Evolutionary conservation across 2,113 vertebrate genomes (phyloP).

Genomic region (Helogale parvula): DNA sequence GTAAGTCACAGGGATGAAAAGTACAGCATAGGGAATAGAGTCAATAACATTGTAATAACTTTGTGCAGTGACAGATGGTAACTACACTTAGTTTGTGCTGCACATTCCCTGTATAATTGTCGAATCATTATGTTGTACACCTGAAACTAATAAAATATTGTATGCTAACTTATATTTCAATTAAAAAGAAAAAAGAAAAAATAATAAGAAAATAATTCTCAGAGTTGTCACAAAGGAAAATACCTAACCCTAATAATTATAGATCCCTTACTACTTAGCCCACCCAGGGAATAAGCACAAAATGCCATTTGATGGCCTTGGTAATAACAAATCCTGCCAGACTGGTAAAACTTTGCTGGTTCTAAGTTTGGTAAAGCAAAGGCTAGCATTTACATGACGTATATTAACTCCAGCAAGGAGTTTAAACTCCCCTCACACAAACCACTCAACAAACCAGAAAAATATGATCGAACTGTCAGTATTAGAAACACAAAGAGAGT

Average conservation of each 20-base stretch:
- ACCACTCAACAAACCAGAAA: neutral
- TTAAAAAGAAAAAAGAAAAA: neutral
- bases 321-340: neutral
- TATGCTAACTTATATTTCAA: neutral
- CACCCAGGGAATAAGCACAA: neutral
- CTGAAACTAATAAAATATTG: neutral
- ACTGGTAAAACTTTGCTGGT: neutral
- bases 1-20: neutral
- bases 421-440: neutral
- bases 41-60: neutral
- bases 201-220: neutral
- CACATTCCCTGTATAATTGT: neutral
- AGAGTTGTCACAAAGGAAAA: neutral
- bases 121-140: neutral
- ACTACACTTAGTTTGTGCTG: neutral
- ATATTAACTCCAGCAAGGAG: neutral
- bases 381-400: neutral
- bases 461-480: neutral
- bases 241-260: neutral
- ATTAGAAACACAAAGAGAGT: neutral
- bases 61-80: neutral
- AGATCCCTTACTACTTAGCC: neutral
- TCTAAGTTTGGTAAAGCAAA: slow-evolving; percentile 7
- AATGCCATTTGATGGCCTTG: neutral
- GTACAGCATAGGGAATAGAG: neutral